Evolutionary conservation across 2,888 invertebrate genomes (phyloP), one percentile per base, ranked within the genome.

Genomic region (Acanthopleura granulata): DNA sequence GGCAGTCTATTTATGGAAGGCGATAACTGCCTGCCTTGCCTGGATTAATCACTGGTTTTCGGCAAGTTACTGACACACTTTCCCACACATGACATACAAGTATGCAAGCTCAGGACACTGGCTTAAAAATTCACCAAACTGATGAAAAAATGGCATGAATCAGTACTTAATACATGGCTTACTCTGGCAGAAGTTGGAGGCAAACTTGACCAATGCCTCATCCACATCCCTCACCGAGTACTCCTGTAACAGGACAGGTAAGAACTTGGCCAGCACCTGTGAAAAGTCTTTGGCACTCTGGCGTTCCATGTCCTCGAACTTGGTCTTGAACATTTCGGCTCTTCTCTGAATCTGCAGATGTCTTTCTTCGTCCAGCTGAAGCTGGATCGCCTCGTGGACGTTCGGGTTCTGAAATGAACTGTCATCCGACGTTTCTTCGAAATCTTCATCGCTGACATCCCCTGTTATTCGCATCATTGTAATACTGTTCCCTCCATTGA

Each of bases 131-230:
- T 40, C 3, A 40, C 40, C 40, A 40, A 40, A 40, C n/a, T n/a
- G n/a, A 40, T 40, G 40, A 40, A 3, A 40, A 40, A 70, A 3
- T 70, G 1, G n/a, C 29, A 70, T 29, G 18, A 4, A 70, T 70
- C 22, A 70, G 27, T 22, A 50, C 6, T 25, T 71, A 49, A 29
- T 49, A 30, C n/a, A 40, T 1, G 61, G 93, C 89, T 93, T 94
- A 93, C 95, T 94, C 91, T 96, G 95, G 90, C 97, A 97, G 84
- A 96, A 96, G 79, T 95, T 94, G 0, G 97, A 97, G 0, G 97
- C 95, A 86, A 97, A 97, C 88, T 95, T 95, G 91, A 97, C 97
- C 90, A 98, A 92, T 0, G 95, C 95, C 89, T 96, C 96, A 86
- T 98, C 97, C 29, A 97, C 94, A 90, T 97, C 96, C 81, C 96